These are phyloP conservation scores for Sula dactylatra DNA, from an alignment of 2,113 vertebrate genomes.

Conservation along the genomic window DNA sequence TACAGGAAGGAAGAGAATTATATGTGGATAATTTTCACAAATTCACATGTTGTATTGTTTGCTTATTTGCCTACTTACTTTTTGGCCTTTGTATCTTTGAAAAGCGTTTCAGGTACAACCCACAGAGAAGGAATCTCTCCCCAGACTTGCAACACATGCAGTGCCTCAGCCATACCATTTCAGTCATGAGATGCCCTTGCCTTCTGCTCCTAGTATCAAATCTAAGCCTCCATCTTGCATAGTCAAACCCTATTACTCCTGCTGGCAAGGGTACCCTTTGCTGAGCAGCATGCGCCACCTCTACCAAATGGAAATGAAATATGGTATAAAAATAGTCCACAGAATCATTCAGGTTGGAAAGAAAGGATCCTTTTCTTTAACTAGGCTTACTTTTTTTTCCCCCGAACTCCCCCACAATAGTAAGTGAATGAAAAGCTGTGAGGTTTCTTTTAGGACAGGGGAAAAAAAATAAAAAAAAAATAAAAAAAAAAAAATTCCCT, in stretches of 20 bases:
- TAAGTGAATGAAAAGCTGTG: background rate
- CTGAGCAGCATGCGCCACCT: background rate
- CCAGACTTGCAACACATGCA: background rate
- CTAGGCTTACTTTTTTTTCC: background rate
- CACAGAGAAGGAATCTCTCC: background rate
- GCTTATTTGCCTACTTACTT: background rate
- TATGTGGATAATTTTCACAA: background rate
- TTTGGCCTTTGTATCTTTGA: background rate
- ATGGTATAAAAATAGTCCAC: background rate
- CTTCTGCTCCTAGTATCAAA: background rate
- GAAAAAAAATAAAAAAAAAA: too few species aligned
- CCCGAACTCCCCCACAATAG: too few species aligned
- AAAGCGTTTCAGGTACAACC: fast-evolving
- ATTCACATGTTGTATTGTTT: fast-evolving
- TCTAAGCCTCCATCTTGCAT: background rate
- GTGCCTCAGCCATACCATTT: background rate
- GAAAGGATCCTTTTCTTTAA: background rate
- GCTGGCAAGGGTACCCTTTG: background rate
- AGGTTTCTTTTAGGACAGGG: background rate
- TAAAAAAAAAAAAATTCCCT: background rate
- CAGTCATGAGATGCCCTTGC: background rate
- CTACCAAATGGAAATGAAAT: background rate
- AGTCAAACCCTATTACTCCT: background rate
- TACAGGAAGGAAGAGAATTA: background rate
- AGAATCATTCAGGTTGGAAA: background rate